Conservation (phyloP, 2,113 vertebrate species). For the Numida meleagris region DNA sequence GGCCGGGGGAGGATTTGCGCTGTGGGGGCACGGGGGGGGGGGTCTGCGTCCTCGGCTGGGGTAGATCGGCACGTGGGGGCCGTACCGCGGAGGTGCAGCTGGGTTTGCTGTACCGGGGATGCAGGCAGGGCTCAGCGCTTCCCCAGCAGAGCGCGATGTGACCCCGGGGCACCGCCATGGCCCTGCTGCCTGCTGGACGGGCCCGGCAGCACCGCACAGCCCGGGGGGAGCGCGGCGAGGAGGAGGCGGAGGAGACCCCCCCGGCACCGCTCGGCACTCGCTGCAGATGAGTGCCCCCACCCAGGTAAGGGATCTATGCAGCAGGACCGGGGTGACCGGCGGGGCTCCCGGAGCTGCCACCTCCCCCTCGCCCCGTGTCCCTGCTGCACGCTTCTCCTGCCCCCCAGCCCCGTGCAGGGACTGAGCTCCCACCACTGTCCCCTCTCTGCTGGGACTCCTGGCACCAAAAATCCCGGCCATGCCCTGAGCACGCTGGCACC, state of each 20-base stretch:
- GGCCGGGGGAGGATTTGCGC: background rate
- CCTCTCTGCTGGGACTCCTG: background rate
- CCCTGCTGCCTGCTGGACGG: background rate
- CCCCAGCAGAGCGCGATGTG: background rate
- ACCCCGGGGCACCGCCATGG: background rate
- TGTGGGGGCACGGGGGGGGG: too few species aligned
- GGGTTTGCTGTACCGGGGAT: background rate
- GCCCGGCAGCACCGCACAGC: background rate
- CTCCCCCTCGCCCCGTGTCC: background rate
- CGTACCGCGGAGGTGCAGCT: background rate
- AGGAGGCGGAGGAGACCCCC: background rate
- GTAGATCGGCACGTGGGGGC: background rate
- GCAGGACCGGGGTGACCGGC: background rate
- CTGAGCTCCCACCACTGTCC: background rate
- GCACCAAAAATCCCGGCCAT: accelerated
- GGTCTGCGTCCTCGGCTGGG: background rate
- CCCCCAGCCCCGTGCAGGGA: background rate
- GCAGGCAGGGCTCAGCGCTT: background rate
- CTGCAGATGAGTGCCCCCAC: background rate
- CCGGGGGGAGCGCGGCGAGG: background rate
- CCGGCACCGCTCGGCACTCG: background rate
- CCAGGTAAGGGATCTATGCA: background rate
- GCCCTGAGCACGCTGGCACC: accelerated
- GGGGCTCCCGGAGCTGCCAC: background rate
- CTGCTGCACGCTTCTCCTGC: background rate